These are phyloP conservation scores for Xanthorhoe designata DNA, from an alignment of 2,888 invertebrate genomes.

Conservation along the genomic window DNA sequence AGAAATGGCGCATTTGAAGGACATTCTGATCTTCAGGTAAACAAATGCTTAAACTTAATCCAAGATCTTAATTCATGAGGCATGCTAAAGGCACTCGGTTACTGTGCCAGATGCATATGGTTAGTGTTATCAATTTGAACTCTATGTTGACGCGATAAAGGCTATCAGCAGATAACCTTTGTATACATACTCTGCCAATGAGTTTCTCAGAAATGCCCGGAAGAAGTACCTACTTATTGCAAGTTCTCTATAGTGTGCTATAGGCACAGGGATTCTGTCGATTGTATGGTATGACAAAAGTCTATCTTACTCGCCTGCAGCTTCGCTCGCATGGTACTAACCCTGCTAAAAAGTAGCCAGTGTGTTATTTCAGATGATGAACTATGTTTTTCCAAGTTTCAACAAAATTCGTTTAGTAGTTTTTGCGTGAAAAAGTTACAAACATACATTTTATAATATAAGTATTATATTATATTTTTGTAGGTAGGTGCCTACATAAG, in stretches of 20 bases:
- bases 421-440: too few relatives aligned
- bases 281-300: too few relatives aligned
- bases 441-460: too few relatives aligned
- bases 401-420: too few relatives aligned
- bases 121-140: conserved; percentile 11
- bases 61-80: background rate
- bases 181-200: conserved; percentile 29
- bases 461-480: too few relatives aligned
- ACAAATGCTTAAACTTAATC: background rate
- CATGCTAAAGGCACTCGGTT: conserved; percentile 3
- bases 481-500: too few relatives aligned
- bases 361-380: too few relatives aligned
- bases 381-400: too few relatives aligned
- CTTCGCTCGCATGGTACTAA: too few relatives aligned
- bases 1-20: background rate
- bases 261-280: too few relatives aligned
- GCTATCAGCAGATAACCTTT: conserved; percentile 35
- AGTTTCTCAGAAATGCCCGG: conserved; percentile 26
- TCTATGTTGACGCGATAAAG: conserved; percentile 12
- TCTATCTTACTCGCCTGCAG: too few relatives aligned
- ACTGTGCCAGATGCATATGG: conserved; percentile 18
- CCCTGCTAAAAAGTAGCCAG: too few relatives aligned
- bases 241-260: background rate
- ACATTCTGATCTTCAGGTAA: background rate
- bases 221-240: conserved; percentile 1